Percentiles rank a stretch among this genome's conserved stretches.
Conservation (phyloP, 2,113 vertebrate genomes). For the Mastomys coucha region DNA sequence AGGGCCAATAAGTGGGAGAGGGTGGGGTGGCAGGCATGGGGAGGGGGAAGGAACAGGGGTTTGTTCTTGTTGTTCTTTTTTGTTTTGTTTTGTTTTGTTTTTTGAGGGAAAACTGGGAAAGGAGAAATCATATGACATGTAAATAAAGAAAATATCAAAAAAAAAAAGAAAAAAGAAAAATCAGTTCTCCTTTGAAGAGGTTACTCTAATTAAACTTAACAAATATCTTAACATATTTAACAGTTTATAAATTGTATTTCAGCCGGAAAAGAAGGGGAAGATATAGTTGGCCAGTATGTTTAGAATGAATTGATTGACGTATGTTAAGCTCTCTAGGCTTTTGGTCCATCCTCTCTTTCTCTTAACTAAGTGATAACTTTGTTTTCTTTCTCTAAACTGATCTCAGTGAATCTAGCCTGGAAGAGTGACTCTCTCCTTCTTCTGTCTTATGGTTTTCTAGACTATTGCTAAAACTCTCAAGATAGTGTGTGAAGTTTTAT, state of each 20-base stretch:
- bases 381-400: conserved; percentile 10
- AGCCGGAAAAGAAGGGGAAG: conserved; percentile 33
- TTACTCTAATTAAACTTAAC: conserved; percentile 43
- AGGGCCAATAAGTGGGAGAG: no score
- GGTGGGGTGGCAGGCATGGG: no score
- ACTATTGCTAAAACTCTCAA: conserved; percentile 86
- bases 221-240: conserved; percentile 1
- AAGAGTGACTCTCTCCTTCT: conserved; percentile 52
- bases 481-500: conserved; percentile 85
- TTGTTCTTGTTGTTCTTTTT: no score
- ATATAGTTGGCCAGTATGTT: background rate
- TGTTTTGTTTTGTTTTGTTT: no score
- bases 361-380: conserved; percentile 43
- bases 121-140: no score
- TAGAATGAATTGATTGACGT: background rate
- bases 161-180: no score
- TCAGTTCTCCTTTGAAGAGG: conserved; percentile 1
- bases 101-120: no score
- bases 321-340: background rate
- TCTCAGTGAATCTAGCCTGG: background rate
- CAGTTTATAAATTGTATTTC: conserved; percentile 34
- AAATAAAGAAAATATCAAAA: no score
- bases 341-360: background rate
- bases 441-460: conserved; percentile 74
- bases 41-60: no score